Evolutionary conservation across 2,113 vertebrate genomes (phyloP).

Genomic region (Hemiscyllium ocellatum): DNA sequence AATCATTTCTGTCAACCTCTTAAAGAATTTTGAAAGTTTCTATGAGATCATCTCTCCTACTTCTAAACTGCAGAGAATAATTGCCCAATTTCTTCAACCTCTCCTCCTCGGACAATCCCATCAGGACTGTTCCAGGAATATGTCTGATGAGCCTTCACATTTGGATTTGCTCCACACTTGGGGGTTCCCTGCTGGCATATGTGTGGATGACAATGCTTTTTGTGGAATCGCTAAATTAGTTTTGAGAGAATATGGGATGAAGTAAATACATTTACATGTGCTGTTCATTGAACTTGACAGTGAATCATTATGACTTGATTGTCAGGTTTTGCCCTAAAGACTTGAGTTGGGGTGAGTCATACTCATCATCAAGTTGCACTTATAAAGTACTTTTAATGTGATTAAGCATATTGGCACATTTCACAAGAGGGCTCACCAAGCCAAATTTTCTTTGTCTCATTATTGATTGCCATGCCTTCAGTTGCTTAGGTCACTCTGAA

Average conservation of each 20-base stretch:
- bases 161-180: neutral
- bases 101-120: too few species aligned
- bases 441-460: neutral
- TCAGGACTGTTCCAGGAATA: too few species aligned
- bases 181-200: neutral
- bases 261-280: neutral
- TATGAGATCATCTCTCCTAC: too few species aligned
- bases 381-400: neutral
- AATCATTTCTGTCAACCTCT: too few species aligned
- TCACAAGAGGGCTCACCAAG: neutral
- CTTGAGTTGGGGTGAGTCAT: neutral
- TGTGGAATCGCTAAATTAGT: neutral
- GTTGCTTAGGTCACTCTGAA: neutral
- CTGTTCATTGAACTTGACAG: neutral
- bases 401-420: neutral
- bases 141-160: neutral
- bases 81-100: too few species aligned
- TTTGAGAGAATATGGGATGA: neutral
- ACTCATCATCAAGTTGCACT: neutral
- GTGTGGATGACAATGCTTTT: too few species aligned
- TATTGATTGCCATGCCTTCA: neutral
- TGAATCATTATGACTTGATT: neutral
- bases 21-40: too few species aligned
- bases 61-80: too few species aligned
- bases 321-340: neutral